Evolutionary conservation across 2,797 vertebrate genomes (phyloP).

Genomic region (Novumbra hubbsi): DNA sequence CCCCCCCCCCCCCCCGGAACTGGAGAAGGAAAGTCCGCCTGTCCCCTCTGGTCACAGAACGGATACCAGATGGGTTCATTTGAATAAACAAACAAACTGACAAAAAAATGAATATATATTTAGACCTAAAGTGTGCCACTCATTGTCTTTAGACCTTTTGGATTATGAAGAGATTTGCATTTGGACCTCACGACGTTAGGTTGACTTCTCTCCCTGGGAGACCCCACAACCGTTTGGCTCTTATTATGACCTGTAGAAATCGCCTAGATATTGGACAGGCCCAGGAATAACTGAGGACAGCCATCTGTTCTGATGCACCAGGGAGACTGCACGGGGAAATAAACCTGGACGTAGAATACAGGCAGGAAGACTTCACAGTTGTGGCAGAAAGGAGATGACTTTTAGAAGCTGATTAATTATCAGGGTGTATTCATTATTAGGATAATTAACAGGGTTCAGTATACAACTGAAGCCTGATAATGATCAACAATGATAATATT

Average conservation of each 20-base stretch:
- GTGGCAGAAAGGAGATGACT: conserved; percentile 5
- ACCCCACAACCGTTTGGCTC: conserved; percentile 34
- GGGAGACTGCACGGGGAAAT: conserved; percentile 56
- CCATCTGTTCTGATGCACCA: conserved; percentile 58
- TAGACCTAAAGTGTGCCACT: no score
- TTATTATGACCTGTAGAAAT: conserved; percentile 47
- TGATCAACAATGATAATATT: no score
- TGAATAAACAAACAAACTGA: not conserved
- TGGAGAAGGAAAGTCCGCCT: not conserved
- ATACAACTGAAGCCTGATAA: no score
- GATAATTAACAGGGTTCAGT: no score
- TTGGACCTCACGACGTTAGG: no score
- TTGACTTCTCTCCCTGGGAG: no score
- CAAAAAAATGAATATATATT: no score
- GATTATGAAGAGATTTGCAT: no score
- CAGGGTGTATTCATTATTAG: no score
- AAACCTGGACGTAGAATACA: conserved; percentile 52
- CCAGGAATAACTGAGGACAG: conserved; percentile 66
- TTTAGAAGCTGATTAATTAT: no score
- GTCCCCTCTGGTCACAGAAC: not conserved
- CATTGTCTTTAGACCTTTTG: no score
- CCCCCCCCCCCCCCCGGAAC: no score
- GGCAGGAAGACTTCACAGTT: conserved; percentile 34
- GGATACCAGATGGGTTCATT: not conserved
- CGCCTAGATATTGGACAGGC: conserved; percentile 58